These are phyloP conservation scores for Pinctada fucata DNA, from an alignment of 2,888 invertebrate genomes.

Conservation along the genomic window DNA sequence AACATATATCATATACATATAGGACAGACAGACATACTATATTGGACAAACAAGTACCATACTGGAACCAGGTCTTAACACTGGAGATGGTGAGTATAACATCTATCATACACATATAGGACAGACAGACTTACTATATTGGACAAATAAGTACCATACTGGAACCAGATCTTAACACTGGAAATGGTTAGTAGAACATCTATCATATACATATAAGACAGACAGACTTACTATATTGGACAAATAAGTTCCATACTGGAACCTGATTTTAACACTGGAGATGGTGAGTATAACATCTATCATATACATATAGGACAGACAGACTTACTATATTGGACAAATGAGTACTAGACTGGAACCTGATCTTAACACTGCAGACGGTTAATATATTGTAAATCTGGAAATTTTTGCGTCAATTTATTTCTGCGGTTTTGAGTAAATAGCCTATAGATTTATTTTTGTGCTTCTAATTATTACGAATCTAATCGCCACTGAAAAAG, in stretches of 20 bases:
- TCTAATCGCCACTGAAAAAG: no score
- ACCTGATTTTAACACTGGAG: slow-evolving; percentile 80
- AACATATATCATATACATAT: neutral
- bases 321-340: no score
- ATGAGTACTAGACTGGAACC: no score
- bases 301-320: no score
- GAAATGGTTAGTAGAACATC: slow-evolving; percentile 49
- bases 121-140: slow-evolving; percentile 84
- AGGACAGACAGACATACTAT: slow-evolving; percentile 82
- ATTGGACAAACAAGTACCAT: slow-evolving; percentile 86
- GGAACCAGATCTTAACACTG: slow-evolving; percentile 81
- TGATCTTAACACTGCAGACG: no score
- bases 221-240: slow-evolving; percentile 88
- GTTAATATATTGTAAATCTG: no score
- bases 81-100: slow-evolving; percentile 54
- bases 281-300: slow-evolving; percentile 43
- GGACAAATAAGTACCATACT: slow-evolving; percentile 84
- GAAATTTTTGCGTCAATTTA: no score
- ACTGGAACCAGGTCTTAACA: slow-evolving; percentile 82
- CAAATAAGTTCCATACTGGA: slow-evolving; percentile 81
- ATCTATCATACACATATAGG: neutral
- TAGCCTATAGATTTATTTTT: no score
- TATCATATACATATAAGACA: neutral
- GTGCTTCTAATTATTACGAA: no score
- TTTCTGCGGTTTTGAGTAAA: no score